Conservation (phyloP, 2,797 vertebrate species). For the Poecile montanus region DNA sequence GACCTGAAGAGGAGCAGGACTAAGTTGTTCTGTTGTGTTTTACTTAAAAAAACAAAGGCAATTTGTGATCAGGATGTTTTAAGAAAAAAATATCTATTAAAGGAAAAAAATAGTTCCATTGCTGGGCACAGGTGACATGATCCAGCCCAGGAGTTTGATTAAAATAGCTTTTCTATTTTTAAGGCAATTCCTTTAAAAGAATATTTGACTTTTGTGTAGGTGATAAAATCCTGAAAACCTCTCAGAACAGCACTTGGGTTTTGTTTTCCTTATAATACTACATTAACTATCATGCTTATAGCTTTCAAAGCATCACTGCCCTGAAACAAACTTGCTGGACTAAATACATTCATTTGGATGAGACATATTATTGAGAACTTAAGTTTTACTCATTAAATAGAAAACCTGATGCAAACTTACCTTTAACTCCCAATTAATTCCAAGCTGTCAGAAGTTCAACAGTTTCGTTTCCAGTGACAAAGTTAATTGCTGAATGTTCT, state of each 20-base stretch:
- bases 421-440: background rate
- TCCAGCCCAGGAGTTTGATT: conserved; percentile 6
- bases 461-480: background rate
- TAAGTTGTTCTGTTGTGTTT: background rate
- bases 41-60: background rate
- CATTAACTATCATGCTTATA: background rate
- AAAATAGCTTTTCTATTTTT: conserved; percentile 51
- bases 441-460: background rate
- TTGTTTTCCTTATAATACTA: background rate
- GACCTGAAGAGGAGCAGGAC: background rate
- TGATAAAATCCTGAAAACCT: conserved; percentile 30
- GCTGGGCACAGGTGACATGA: conserved; percentile 29
- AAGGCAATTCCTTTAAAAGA: conserved; percentile 15
- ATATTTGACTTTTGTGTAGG: background rate
- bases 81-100: conserved; percentile 23
- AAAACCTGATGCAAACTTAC: conserved; percentile 33
- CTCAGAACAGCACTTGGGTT: background rate
- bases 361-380: background rate
- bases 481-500: background rate
- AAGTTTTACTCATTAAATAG: conserved; percentile 12
- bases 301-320: background rate
- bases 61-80: conserved; percentile 6
- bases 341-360: background rate
- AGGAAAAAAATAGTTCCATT: conserved; percentile 11
- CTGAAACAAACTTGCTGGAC: background rate